Conservation (phyloP, 2,888 invertebrate genomes). For the Oscheius sp. region DNA sequence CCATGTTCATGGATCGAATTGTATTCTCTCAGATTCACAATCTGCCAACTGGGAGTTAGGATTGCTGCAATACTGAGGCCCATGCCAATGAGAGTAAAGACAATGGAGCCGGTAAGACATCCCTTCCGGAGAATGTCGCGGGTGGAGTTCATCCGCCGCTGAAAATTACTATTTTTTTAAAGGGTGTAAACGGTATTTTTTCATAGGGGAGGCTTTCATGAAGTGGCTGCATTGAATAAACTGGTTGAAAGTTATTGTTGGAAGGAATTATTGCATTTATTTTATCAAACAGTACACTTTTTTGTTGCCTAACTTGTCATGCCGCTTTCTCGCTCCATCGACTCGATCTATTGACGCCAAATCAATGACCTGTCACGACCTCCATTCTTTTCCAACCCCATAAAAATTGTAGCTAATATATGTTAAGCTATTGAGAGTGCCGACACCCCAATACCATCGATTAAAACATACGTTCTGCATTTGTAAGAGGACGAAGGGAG, state of each 20-base stretch:
- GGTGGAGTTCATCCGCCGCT: constrained; percentile 56
- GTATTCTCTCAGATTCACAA: constrained; percentile 71
- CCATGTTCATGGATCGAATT: constrained; percentile 72
- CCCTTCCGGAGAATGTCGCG: constrained; percentile 60
- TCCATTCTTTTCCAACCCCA: too few species aligned
- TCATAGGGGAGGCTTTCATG: neutral
- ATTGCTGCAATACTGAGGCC: constrained; percentile 71
- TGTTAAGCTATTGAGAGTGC: neutral
- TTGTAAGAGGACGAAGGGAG: neutral
- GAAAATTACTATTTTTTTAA: neutral
- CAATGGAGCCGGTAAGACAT: constrained; percentile 59
- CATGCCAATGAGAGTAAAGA: constrained; percentile 67
- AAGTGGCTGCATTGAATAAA: neutral
- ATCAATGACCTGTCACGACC: too few species aligned
- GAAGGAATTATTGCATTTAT: neutral
- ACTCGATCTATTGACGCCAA: too few species aligned
- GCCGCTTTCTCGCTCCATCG: too few species aligned
- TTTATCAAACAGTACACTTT: neutral
- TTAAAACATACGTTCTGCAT: constrained; percentile 34
- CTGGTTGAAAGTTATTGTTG: constrained; percentile 5
- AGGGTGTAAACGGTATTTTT: neutral
- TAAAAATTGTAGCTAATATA: neutral
- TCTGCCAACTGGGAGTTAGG: constrained; percentile 71
- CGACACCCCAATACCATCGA: constrained; percentile 5
- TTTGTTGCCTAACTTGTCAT: too few species aligned